Percentiles rank a stretch among this genome's conserved stretches.
phyloP scores from a whole-genome alignment of 2,888 invertebrate species.

The Orchesellides sinensis region DNA sequence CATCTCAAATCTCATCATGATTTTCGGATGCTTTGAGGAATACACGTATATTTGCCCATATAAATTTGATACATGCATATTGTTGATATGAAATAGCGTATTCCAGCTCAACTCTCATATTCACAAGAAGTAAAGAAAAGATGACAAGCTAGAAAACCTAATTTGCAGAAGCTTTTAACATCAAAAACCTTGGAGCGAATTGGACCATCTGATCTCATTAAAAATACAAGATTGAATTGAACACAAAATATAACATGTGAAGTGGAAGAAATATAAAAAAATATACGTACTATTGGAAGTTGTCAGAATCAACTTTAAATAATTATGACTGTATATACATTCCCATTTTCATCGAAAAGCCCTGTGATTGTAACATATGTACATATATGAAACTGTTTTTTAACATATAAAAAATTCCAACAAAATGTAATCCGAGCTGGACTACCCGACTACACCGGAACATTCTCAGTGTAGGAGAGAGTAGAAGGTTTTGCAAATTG shows the following conservation, averaged over 20 bases:
- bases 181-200: slow-evolving; percentile 31
- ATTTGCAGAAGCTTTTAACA: slow-evolving; percentile 59
- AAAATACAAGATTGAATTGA: slow-evolving; percentile 40
- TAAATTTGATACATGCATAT: background rate
- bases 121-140: background rate
- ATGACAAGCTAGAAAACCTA: slow-evolving; percentile 54
- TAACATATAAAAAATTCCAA: background rate
- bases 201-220: slow-evolving; percentile 59
- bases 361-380: background rate
- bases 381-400: background rate
- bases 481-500: slow-evolving; percentile 53
- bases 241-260: background rate
- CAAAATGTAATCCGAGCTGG: slow-evolving; percentile 23
- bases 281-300: background rate
- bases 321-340: no score
- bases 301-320: slow-evolving; percentile 15
- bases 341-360: no score
- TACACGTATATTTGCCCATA: no score
- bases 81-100: slow-evolving; percentile 3
- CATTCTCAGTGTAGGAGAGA: background rate
- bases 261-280: background rate
- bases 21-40: background rate
- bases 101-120: background rate
- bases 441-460: background rate
- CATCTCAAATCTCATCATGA: slow-evolving; percentile 24